Evolutionary conservation across 2,113 vertebrate species (phyloP).

Genomic region (Lagopus muta): DNA sequence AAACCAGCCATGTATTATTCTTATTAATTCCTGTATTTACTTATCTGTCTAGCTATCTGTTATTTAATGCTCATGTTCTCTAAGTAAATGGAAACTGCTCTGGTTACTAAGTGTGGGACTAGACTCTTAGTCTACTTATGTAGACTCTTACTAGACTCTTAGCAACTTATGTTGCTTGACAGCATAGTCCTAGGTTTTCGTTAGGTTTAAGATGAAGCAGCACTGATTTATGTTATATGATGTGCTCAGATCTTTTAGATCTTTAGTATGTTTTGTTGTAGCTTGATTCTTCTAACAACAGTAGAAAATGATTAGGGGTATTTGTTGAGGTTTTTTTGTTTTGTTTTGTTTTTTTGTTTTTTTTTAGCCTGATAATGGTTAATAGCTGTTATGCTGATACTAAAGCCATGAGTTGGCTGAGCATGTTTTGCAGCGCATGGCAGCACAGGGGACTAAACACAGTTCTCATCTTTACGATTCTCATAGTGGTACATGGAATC

Average conservation of each 20-base stretch:
- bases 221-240: background rate
- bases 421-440: fast-evolving
- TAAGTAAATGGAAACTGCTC: background rate
- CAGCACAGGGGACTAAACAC: fast-evolving
- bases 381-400: fast-evolving
- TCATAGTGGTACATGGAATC: fast-evolving
- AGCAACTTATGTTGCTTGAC: too few relatives aligned
- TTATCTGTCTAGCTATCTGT: background rate
- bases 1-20: background rate
- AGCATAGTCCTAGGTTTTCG: background rate
- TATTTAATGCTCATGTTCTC: background rate
- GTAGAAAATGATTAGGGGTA: too few relatives aligned
- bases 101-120: background rate
- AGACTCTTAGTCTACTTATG: background rate
- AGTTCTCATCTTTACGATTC: fast-evolving
- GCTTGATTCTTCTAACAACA: too few relatives aligned
- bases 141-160: too few relatives aligned
- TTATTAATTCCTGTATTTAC: too few relatives aligned
- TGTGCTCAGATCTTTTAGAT: too few relatives aligned
- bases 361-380: background rate
- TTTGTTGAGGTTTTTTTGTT: background rate
- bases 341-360: background rate
- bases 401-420: fast-evolving
- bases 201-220: background rate
- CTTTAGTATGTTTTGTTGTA: too few relatives aligned